A percentile compares a stretch with the other conserved stretches of the same genome.
Conservation (phyloP, 1,140 invertebrate genomes). For the Platorchestia sp. region DNA sequence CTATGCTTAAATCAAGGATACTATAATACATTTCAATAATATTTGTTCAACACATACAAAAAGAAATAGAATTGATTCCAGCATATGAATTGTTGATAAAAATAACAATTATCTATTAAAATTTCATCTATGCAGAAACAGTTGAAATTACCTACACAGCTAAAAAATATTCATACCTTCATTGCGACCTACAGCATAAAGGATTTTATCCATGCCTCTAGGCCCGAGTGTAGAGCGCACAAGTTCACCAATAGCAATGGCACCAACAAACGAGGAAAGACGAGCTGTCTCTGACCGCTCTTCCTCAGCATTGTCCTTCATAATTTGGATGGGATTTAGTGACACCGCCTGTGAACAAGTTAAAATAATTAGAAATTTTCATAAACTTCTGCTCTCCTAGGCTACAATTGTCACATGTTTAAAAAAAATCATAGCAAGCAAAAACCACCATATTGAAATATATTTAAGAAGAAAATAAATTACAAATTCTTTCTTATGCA, state of each 20-base stretch:
- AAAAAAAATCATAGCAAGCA: not conserved
- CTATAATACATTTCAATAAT: no score
- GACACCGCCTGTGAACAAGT: conserved; percentile 74
- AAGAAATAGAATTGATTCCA: no score
- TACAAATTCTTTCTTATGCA: no score
- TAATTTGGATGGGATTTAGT: conserved; percentile 92
- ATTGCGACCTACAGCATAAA: conserved; percentile 85
- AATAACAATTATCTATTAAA: no score
- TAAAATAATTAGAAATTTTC: not conserved
- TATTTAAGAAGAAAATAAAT: no score
- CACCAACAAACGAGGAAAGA: conserved; percentile 96
- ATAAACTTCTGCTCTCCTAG: no score
- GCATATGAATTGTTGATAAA: no score
- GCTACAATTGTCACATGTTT: no score
- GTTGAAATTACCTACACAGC: not conserved
- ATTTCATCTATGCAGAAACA: not conserved
- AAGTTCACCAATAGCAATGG: conserved; percentile 97
- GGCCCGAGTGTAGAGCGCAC: conserved; percentile 98
- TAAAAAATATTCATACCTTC: conserved; percentile 74
- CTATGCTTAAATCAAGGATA: no score
- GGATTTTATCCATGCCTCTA: conserved; percentile 99
- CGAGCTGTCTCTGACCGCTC: conserved; percentile 87
- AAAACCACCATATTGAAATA: not conserved
- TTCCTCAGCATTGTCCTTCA: conserved; percentile 96
- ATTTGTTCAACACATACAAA: no score